phyloP scores from a whole-genome alignment of 2,113 vertebrate genomes.

The Colinus virginianus region DNA sequence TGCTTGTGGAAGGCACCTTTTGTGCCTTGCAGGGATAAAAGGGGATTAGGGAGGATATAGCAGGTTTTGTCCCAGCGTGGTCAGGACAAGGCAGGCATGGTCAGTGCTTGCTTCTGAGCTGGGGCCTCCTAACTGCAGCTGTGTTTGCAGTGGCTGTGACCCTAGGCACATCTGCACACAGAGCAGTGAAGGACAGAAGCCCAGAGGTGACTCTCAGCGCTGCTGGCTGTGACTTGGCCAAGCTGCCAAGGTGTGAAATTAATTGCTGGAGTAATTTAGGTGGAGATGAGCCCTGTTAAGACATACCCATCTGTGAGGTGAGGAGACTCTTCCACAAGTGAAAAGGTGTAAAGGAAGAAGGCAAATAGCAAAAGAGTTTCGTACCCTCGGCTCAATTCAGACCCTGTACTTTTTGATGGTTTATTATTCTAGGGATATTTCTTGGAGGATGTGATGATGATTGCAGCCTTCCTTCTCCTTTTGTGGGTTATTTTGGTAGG shows the following conservation, averaged over 20 bases:
- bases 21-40: not conserved
- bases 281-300: not conserved
- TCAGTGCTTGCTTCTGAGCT: not conserved
- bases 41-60: not conserved
- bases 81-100: not conserved
- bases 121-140: not conserved
- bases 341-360: not conserved
- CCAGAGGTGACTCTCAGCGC: not conserved
- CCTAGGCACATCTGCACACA: not conserved
- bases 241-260: not conserved
- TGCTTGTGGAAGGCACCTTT: not conserved
- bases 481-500: not conserved
- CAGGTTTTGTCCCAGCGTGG: rapidly evolving
- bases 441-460: not conserved
- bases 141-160: not conserved
- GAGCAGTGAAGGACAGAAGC: not conserved
- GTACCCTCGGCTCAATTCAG: rapidly evolving
- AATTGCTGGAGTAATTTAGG: not conserved
- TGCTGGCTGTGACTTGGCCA: not conserved
- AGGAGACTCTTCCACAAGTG: not conserved
- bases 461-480: not conserved
- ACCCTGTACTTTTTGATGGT: not conserved
- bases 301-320: not conserved
- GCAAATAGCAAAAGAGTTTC: not conserved
- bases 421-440: not conserved